A percentile compares a stretch with the other conserved stretches of the same genome.
Conservation (phyloP, 2,888 invertebrate genomes). For the Xestobium rufovillosum region DNA sequence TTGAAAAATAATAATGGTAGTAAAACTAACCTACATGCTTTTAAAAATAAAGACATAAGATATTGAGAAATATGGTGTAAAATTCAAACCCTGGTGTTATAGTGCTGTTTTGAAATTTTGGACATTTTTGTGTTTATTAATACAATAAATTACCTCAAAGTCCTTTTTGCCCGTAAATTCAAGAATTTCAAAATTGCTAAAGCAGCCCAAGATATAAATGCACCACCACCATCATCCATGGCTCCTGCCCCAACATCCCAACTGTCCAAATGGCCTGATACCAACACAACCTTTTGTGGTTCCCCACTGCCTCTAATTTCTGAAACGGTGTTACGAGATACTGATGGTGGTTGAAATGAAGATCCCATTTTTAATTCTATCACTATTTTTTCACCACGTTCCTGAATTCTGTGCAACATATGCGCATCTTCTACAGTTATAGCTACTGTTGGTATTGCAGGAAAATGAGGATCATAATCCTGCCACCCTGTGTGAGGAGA, state of each 20-base stretch:
- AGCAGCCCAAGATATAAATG: slow-evolving; percentile 71
- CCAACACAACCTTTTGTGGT: slow-evolving; percentile 56
- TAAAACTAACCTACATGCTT: too few relatives aligned
- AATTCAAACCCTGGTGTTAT: too few relatives aligned
- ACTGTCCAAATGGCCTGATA: slow-evolving; percentile 79
- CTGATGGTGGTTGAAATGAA: slow-evolving; percentile 59
- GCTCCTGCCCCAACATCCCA: slow-evolving; percentile 86
- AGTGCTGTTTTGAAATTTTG: too few relatives aligned
- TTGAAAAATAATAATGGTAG: too few relatives aligned
- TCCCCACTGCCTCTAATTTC: slow-evolving; percentile 53
- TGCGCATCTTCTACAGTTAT: slow-evolving; percentile 75
- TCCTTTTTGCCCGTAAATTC: slow-evolving; percentile 59
- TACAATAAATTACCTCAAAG: slow-evolving; percentile 48
- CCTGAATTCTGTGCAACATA: slow-evolving; percentile 55
- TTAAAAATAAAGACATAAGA: too few relatives aligned
- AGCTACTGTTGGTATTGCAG: slow-evolving; percentile 64
- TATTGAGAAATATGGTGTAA: too few relatives aligned
- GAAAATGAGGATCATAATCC: slow-evolving; percentile 50
- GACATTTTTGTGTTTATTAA: slow-evolving; percentile 1
- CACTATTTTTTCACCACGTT: slow-evolving; percentile 45
- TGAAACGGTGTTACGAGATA: slow-evolving; percentile 65
- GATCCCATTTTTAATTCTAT: slow-evolving; percentile 50
- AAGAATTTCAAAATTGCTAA: slow-evolving; percentile 59
- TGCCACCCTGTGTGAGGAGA: slow-evolving; percentile 73
- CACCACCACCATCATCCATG: slow-evolving; percentile 81